Evolutionary conservation across 2,888 invertebrate species (phyloP).

Genomic region (Hydriomena furcata): DNA sequence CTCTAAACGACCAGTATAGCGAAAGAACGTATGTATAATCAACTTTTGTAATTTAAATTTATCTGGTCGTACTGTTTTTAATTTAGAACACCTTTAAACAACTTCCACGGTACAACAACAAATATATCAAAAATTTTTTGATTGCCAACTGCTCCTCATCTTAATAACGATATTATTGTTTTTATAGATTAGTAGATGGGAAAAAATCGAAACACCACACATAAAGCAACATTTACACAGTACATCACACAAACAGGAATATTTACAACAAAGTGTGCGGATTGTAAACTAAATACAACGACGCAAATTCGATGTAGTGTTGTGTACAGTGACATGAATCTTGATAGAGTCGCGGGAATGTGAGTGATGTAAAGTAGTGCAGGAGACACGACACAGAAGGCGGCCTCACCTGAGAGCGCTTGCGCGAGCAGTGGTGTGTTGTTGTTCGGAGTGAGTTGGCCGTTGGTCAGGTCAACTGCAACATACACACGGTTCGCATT

Average conservation of each 20-base stretch:
- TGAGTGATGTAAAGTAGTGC: constrained; percentile 39
- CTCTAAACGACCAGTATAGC: neutral
- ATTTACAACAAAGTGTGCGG: constrained; percentile 15
- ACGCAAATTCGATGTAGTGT: constrained; percentile 23
- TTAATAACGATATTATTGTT: constrained; percentile 12
- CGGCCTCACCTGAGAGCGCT: constrained; percentile 94
- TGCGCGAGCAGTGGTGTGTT: constrained; percentile 97
- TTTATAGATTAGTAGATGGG: neutral
- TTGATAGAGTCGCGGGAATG: constrained; percentile 19
- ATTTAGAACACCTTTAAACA: neutral
- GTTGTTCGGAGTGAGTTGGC: constrained; percentile 97
- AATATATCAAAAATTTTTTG: neutral
- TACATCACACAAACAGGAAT: constrained; percentile 19
- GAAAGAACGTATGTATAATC: no score
- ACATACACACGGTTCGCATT: constrained; percentile 86
- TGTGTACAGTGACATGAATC: constrained; percentile 20
- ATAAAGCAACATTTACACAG: constrained; percentile 20
- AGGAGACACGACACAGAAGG: constrained; percentile 44
- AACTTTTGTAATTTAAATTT: no score
- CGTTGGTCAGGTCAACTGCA: constrained; percentile 97
- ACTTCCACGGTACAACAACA: neutral
- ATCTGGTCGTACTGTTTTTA: neutral
- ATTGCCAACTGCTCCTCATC: constrained; percentile 27
- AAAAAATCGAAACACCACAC: constrained; percentile 6
- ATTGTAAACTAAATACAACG: constrained; percentile 19